phyloP scores from a whole-genome alignment of 2,797 vertebrate species.

The Alfaro cultratus region DNA sequence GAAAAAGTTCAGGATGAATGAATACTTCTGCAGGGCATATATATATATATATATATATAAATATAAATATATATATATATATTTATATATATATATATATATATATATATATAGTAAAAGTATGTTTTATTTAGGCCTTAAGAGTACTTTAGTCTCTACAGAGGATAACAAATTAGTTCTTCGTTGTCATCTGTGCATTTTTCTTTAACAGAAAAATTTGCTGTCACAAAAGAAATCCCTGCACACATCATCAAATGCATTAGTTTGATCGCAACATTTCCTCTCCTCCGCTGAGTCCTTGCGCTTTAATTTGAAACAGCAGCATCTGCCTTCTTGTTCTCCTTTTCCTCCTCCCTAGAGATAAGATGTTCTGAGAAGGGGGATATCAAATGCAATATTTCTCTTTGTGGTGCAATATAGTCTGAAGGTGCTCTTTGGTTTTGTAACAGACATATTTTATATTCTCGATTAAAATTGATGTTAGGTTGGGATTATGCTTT shows the following conservation, averaged over 20 bases:
- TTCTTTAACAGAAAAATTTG: conserved; percentile 48
- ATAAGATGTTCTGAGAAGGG: conserved; percentile 33
- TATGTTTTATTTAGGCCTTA: background rate
- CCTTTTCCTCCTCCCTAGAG: conserved; percentile 24
- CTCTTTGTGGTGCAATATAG: conserved; percentile 45
- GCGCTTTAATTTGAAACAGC: conserved; percentile 66
- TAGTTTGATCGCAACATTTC: conserved; percentile 50
- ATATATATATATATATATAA: no score
- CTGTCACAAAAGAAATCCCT: conserved; percentile 55
- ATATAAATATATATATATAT: no score
- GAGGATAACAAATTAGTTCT: conserved; percentile 14
- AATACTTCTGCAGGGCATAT: background rate
- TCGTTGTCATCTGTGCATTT: conserved; percentile 39
- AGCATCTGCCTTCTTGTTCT: conserved; percentile 56
- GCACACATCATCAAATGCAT: conserved; percentile 45
- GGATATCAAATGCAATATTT: conserved; percentile 35
- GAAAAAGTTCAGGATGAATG: background rate
- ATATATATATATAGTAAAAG: background rate
- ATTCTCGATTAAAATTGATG: conserved; percentile 30
- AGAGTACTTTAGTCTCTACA: background rate
- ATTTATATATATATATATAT: no score
- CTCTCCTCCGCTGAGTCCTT: conserved; percentile 28
- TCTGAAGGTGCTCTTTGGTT: conserved; percentile 26
- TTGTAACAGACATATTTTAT: conserved; percentile 45
- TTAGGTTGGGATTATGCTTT: background rate